These are phyloP conservation scores for Pissodes strobi DNA, from an alignment of 1,140 invertebrate species.

Conservation along the genomic window DNA sequence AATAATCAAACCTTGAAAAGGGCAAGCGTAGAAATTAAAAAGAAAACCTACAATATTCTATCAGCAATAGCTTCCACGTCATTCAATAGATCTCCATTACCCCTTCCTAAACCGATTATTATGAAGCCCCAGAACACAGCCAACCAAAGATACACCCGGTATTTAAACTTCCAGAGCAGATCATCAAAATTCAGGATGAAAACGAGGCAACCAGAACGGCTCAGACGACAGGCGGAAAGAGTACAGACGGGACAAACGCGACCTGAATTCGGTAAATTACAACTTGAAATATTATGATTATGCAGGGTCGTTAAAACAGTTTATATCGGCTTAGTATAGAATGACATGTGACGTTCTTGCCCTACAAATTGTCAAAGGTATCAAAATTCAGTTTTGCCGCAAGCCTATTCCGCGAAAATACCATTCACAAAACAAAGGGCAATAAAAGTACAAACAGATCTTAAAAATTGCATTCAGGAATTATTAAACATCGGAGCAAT, in stretches of 20 bases:
- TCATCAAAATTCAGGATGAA: neutral
- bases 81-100: neutral
- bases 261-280: neutral
- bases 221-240: neutral
- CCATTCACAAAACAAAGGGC: neutral
- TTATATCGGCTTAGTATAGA: neutral
- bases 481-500: neutral
- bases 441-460: neutral
- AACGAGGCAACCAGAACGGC: neutral
- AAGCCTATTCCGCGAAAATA: neutral
- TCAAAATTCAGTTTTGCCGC: neutral
- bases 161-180: neutral
- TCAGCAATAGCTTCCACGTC: neutral
- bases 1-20: too few relatives aligned
- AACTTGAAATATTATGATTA: too few relatives aligned
- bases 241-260: neutral
- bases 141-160: neutral
- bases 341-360: neutral
- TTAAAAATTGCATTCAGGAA: neutral
- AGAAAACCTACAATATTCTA: neutral
- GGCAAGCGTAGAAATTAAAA: neutral
- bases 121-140: neutral
- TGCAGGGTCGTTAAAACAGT: neutral
- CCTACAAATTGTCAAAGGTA: neutral
- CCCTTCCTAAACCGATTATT: neutral